Base-by-base conservation (phyloP, 1,140 invertebrate species). In the Meloidogyne chitwoodi region DNA sequence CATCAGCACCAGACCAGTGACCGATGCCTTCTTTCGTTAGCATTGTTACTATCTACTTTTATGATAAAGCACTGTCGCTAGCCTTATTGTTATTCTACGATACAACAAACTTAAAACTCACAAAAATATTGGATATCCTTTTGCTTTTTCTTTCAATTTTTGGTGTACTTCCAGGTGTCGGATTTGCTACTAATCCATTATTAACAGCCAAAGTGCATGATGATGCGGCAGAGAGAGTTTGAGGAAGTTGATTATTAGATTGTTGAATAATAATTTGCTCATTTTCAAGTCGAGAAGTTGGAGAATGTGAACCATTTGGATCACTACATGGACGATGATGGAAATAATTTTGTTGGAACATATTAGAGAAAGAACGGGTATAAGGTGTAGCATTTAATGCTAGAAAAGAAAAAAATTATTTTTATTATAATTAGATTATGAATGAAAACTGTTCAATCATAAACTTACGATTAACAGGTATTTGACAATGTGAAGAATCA, bases 71-170 rank as follows among this genome's bases (percentile, higher is more conserved):
- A n/a, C n/a, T n/a, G n/a, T n/a, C n/a, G n/a, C n/a, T n/a, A n/a
- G n/a, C n/a, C n/a, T n/a, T n/a, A n/a, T n/a, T n/a, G n/a, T n/a
- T n/a, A n/a, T n/a, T n/a, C n/a, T n/a, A n/a, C n/a, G n/a, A n/a
- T n/a, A n/a, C n/a, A n/a, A n/a, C n/a, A n/a, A n/a, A n/a, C 26
- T 31, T 27, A 44, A 74, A 76, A 22, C 77, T 12, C 16, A 78
- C 77, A 44, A 78, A 78, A 38, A 78, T 78, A 64, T 78, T 78
- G 11, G 77, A 78, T n/a, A 78, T 78, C 10, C 77, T 66, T 22
- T 75, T 56, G 72, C 78, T 77, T 12, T 78, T 78, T 11, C 77
- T 48, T 62, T 78, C 79, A 22, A 75, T 79, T 38, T 78, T 78
- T 44, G 77, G 77, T 26, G 77, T 78, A 62, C 26, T 72, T 62